A percentile compares a stretch with the other conserved stretches of the same genome.
Evolutionary conservation across 2,113 vertebrate species (phyloP).

Genomic region (Carettochelys insculpta): DNA sequence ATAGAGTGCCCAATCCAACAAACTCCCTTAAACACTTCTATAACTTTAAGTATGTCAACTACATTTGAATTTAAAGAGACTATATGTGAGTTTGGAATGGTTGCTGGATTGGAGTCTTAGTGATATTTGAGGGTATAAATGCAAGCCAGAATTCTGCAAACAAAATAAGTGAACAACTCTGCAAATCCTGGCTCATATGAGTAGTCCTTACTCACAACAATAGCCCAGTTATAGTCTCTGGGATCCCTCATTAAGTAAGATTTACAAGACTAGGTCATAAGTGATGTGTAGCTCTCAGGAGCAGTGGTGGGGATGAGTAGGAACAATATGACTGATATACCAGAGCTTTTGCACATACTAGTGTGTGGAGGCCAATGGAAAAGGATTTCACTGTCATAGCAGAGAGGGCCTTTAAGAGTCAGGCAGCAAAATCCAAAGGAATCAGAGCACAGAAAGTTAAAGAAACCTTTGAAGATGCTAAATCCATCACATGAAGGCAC

Average conservation of each 20-base stretch:
- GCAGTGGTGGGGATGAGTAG: not conserved
- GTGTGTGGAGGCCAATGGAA: fast-evolving
- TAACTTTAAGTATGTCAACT: not conserved
- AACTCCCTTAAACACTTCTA: not conserved
- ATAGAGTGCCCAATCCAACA: not conserved
- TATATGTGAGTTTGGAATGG: fast-evolving
- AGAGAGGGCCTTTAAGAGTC: not conserved
- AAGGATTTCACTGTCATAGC: not conserved
- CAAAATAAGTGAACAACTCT: not conserved
- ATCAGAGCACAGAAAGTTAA: not conserved
- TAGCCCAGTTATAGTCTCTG: fast-evolving
- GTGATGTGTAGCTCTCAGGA: not conserved
- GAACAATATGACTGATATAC: not conserved
- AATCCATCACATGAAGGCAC: not conserved
- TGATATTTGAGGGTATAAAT: not conserved
- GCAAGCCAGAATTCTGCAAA: fast-evolving
- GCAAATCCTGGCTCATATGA: fast-evolving
- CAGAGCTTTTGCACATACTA: not conserved
- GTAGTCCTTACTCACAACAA: fast-evolving
- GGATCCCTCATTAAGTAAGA: not conserved
- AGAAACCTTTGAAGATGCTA: not conserved
- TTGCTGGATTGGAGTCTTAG: not conserved
- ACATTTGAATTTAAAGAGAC: not conserved
- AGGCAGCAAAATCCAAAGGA: not conserved
- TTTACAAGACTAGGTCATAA: not conserved